Evolutionary conservation across 2,888 invertebrate genomes (phyloP), one percentile per base, ranked within the genome.

Genomic region (Tryphoninae sp.): DNA sequence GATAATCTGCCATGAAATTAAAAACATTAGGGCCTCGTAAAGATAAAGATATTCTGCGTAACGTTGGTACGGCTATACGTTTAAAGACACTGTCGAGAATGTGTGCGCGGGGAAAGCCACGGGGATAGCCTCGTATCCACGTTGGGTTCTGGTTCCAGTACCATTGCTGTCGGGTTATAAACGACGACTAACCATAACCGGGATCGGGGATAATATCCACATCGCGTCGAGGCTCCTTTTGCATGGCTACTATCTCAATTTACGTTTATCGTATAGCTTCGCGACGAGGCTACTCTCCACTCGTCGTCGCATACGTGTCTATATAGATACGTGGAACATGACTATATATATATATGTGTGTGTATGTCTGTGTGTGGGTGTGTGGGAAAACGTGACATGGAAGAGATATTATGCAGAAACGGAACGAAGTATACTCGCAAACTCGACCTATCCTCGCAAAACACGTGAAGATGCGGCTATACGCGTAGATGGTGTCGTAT

Each of bases 1-100:
- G 88, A 87, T 89, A 89, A 89, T 88, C 87, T 86, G 78, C 86
- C 84, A 86, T 86, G 87, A 88, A 89, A 89, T 89, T 87, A 88
- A 89, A 88, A 89, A 89, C 87, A 87, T 89, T 87, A 89, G 85
- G 83, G 86, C 83, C 86, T 89, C 89, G 86, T 89, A 90, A 89
- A 89, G 88, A 88, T 89, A 86, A 88, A 88, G 85, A 87, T 88
- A 89, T 89, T 87, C 80, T 59, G 67, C 80, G 73, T 68, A 79
- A 72, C 76, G 68, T 49, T 64, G 58, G 55, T 76, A 75, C 67
- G 62, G 75, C 51, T 59, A 71, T 68, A 49, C 68, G 76, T 76
- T 80, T 62, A 68, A 71, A 55, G 78, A 78, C 75, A 71, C 55
- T 33, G 13, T 33, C 9, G 65, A 55, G 64, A 61, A 45, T 8